Conservation (phyloP, 2,888 invertebrate species). For the Schizaphis graminum region DNA sequence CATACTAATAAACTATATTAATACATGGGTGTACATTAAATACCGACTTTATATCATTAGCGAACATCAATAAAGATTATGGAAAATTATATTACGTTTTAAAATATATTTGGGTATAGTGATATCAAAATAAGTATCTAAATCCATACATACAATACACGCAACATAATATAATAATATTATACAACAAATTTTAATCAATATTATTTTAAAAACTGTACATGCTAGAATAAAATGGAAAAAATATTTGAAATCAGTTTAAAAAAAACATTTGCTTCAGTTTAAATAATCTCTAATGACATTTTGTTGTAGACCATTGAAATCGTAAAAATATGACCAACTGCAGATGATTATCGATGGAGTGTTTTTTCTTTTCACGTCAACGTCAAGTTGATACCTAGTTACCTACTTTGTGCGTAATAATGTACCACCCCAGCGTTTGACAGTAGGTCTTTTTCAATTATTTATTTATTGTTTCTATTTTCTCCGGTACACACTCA, state of each 20-base stretch:
- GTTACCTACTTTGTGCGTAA: not conserved
- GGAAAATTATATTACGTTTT: not conserved
- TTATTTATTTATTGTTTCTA: not conserved
- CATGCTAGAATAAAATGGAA: not conserved
- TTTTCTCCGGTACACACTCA: not conserved
- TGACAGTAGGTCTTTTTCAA: not conserved
- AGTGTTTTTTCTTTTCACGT: not conserved
- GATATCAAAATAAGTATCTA: constrained; percentile 7
- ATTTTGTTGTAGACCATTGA: too few species aligned
- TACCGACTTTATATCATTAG: not conserved
- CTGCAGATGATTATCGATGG: not conserved
- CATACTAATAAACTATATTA: not conserved
- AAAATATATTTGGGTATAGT: not conserved
- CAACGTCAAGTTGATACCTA: not conserved
- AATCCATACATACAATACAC: not conserved
- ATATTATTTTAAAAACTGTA: not conserved
- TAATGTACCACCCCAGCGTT: not conserved
- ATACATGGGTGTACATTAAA: not conserved
- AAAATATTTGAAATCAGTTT: constrained; percentile 10
- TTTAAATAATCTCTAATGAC: not conserved
- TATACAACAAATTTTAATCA: not conserved
- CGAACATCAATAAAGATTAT: not conserved
- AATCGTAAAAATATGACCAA: not conserved
- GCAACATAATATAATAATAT: constrained; percentile 28
- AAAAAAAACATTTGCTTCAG: not conserved